Base-by-base conservation (phyloP, 1,140 invertebrate genomes). In the Drosophila elegans region DNA sequence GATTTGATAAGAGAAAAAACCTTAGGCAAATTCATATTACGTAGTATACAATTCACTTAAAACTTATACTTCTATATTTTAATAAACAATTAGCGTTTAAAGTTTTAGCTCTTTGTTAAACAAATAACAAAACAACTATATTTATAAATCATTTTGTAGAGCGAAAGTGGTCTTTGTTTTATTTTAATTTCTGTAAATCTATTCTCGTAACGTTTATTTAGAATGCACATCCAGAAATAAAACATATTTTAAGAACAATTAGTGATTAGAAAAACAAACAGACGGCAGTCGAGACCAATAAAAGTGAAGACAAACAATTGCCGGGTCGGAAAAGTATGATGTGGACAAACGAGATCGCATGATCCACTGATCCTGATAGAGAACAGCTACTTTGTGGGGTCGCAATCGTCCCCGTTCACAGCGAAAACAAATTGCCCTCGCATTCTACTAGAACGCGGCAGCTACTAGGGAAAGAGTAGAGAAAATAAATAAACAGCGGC, bases 401-500 rank as follows among this genome's bases (percentile, higher is more conserved):
- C 54, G n/a, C 39, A 39, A 32, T 16, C 10, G 10, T 13, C 45
- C 32, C 32, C 11, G n/a, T 39, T 36, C 10, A 27, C 46, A 32
- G 38, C 29, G 21, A 36, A 61, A 61, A 60, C 55, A 36, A 36
- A 16, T 27, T 36, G 41, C 55, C 32, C 56, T 46, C 42, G 32
- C 34, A 16, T 36, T 64, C 36, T 32, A 21, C n/a, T 51, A 66
- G 64, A 68, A 68, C 49, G 36, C 21, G 29, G 21, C 44, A n/a
- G 34, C 4, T n/a, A 32, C 41, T 12, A 2, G n/a, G 41, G 52
- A 57, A 57, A 71, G 68, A 49, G 68, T 57, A 57, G 44, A 29
- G 29, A 60, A 77, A 69, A 73, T 62, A 72, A 80, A 66, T 63
- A 82, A 79, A 83, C 64, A 83, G 71, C 71, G 72, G 55, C 79